These are phyloP conservation scores for Kryptolebias marmoratus DNA, from an alignment of 2,113 vertebrate genomes.

Conservation along the genomic window DNA sequence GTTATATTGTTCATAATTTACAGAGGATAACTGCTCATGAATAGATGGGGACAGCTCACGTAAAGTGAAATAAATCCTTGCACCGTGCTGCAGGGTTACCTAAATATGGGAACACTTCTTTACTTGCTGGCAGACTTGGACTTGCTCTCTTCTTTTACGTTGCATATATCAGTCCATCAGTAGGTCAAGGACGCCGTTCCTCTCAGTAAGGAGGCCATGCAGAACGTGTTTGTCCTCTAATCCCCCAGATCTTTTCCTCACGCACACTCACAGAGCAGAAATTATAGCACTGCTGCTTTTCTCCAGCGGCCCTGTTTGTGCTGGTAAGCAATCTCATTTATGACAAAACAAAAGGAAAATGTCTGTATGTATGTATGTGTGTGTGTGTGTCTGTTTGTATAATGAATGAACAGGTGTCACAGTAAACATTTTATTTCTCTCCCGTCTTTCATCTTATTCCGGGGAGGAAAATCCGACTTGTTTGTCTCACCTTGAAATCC, in stretches of 20 bases:
- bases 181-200: slow-evolving; percentile 66
- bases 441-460: not conserved
- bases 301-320: slow-evolving; percentile 28
- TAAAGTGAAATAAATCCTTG: too few relatives aligned
- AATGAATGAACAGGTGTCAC: slow-evolving; percentile 38
- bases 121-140: slow-evolving; percentile 2
- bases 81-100: too few relatives aligned
- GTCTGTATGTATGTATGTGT: not conserved
- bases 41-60: too few relatives aligned
- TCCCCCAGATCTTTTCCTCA: slow-evolving; percentile 18
- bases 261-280: not conserved
- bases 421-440: slow-evolving; percentile 20
- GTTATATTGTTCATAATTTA: too few relatives aligned
- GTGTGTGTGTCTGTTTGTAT: slow-evolving; percentile 12
- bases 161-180: slow-evolving; percentile 41
- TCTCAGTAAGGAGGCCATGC: slow-evolving; percentile 55
- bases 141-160: slow-evolving; percentile 14
- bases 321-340: slow-evolving; percentile 31
- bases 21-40: too few relatives aligned
- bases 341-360: slow-evolving; percentile 9
- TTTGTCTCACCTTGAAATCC: slow-evolving; percentile 4
- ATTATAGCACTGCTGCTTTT: slow-evolving; percentile 7
- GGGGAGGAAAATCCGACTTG: slow-evolving; percentile 2
- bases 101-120: not conserved
- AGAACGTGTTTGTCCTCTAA: slow-evolving; percentile 40